Evolutionary conservation across 1,140 invertebrate genomes (phyloP), one percentile per base, ranked within the genome.

Genomic region (Orius laevigatus): DNA sequence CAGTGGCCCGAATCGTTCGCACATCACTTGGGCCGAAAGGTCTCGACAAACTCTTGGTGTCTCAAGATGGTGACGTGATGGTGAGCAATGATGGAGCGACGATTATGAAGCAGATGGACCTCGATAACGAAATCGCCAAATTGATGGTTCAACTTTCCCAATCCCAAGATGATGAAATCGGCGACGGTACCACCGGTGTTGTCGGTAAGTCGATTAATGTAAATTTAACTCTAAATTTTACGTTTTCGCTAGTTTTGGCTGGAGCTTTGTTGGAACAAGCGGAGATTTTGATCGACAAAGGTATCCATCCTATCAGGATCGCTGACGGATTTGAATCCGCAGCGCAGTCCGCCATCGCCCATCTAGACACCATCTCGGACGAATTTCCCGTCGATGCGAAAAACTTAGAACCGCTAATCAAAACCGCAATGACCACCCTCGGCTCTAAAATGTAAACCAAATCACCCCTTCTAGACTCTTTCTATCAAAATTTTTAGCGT

Each of bases 11-110:
- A 56, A 95, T 83, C 5, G 67, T 99, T 14, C 79, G 77, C 58
- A 93, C 93, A 1, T 99, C 96, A 0, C 70, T 99, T 45, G 96
- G 96, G 1, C 96, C 96, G 5, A 93, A 96, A 69, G 89, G 59
- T 6, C 67, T 97, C 49, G 93, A 97, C 64, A 97, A 97, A 66
- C 79, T 95, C 71, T 84, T 99, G 81, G 89, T 98, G 1, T 89
- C 82, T 16, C 67, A 86, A n/a, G 96, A 99, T 70, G 94, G 94
- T 39, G 96, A 99, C 62, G 81, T 99, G 0, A 97, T 90, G 0
- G 84, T 98, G 5, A 98, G 95, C 16, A 99, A 99, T 65, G 96
- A 99, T 71, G 96, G 95, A 16, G 94, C 95, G n/a, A 99, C 96
- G 1, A 99, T 99, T 57, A 70, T 99, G 47, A 92, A 97, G 64